A percentile compares a stretch with the other conserved stretches of the same genome.
Conservation (phyloP, 2,888 invertebrate species). For the Taenaris catops region DNA sequence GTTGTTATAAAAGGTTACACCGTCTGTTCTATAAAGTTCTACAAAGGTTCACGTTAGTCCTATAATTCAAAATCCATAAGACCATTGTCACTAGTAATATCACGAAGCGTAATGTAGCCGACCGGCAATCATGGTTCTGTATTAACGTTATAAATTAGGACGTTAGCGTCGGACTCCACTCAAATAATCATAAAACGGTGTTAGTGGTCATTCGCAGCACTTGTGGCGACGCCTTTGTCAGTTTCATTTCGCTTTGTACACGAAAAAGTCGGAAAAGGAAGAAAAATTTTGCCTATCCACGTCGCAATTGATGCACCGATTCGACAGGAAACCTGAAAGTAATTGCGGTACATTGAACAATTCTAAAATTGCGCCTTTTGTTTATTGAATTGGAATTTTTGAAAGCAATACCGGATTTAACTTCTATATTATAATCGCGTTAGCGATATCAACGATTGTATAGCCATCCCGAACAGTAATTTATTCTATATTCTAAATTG, state of each 20-base stretch:
- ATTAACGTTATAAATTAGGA: constrained; percentile 78
- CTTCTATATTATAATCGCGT: too few relatives aligned
- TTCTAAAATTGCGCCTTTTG: too few relatives aligned
- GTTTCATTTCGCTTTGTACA: constrained; percentile 40
- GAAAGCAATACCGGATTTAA: too few relatives aligned
- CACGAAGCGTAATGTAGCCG: constrained; percentile 30
- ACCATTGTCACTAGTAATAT: constrained; percentile 34
- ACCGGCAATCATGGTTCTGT: constrained; percentile 54
- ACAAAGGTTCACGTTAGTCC: constrained; percentile 3
- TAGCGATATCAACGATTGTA: too few relatives aligned
- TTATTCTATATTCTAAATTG: too few relatives aligned
- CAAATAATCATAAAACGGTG: constrained; percentile 69
- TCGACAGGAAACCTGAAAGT: too few relatives aligned
- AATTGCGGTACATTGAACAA: too few relatives aligned
- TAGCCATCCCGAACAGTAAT: too few relatives aligned
- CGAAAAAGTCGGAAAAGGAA: constrained; percentile 29
- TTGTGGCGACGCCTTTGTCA: constrained; percentile 52
- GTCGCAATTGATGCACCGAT: not conserved
- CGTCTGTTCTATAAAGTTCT: too few relatives aligned
- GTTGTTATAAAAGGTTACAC: too few relatives aligned
- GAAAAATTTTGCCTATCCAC: constrained; percentile 16
- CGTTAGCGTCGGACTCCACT: constrained; percentile 62
- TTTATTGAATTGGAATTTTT: too few relatives aligned
- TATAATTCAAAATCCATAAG: constrained; percentile 26
- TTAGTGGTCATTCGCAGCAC: constrained; percentile 61